Percentiles rank a stretch among this genome's conserved stretches.
These are phyloP conservation scores for Wiebesia pumilae DNA, from an alignment of 1,140 invertebrate genomes.

Conservation along the genomic window DNA sequence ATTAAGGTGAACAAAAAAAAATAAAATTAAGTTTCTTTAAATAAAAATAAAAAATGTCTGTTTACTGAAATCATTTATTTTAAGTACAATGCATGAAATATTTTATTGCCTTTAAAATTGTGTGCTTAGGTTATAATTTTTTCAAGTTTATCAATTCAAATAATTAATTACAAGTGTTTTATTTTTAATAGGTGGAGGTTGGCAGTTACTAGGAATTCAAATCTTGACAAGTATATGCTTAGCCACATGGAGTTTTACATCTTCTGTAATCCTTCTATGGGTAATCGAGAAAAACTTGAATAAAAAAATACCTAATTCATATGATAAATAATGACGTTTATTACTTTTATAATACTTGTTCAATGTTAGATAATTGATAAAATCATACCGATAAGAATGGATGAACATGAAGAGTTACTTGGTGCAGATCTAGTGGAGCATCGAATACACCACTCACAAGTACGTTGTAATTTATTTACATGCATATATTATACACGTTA, in stretches of 20 bases:
- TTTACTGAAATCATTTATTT: background rate
- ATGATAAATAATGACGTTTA: slow-evolving; percentile 41
- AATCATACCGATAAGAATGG: slow-evolving; percentile 88
- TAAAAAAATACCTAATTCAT: background rate
- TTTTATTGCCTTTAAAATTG: no score
- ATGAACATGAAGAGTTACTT: slow-evolving; percentile 86
- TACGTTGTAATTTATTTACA: slow-evolving; percentile 56
- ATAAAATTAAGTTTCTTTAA: background rate
- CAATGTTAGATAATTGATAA: slow-evolving; percentile 80
- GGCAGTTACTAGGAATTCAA: slow-evolving; percentile 90
- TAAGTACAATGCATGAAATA: background rate
- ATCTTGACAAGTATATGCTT: slow-evolving; percentile 82
- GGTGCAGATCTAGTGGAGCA: slow-evolving; percentile 93
- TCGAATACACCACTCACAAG: slow-evolving; percentile 80
- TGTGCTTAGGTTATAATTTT: no score
- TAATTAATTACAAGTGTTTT: no score
- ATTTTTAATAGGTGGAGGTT: slow-evolving; percentile 82
- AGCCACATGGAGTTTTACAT: slow-evolving; percentile 81
- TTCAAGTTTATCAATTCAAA: no score
- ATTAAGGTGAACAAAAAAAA: no score
- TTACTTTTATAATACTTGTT: slow-evolving; percentile 37
- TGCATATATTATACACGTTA: background rate
- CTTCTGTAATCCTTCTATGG: slow-evolving; percentile 84
- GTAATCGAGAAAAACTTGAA: slow-evolving; percentile 60
- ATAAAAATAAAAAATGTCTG: background rate